Evolutionary conservation across 2,113 vertebrate genomes (phyloP), one percentile per base, ranked within the genome.

Genomic region (Aegithalos caudatus): DNA sequence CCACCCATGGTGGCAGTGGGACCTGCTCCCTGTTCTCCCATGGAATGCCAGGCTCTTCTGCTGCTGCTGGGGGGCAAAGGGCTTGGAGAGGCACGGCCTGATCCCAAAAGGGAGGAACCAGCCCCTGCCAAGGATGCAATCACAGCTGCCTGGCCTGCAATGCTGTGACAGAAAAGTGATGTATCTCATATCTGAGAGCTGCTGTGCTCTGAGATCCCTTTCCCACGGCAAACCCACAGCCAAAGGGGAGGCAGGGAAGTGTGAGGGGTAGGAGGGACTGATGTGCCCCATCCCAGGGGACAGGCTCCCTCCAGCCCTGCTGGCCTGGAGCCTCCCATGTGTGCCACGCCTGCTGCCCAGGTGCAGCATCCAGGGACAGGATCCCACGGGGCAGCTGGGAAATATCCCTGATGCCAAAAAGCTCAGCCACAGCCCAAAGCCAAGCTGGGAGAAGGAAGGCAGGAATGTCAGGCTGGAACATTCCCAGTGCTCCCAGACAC

Each of bases 291-390:
- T 27, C 6, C 33, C 66, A 58, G 61, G 31, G 33, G 14, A 37
- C 16, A 45, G 45, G 7, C 4, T 81, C 12, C 25, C 71, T 65
- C 50, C 9, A 5, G 11, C 58, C 20, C 27, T 22, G 53, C 23
- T 24, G 40, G 3, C 3, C 0, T 2, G 24, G 16, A 33, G 23
- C 17, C 14, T 45, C 16, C 73, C 7, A 1, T 0, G 1, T 7
- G 42, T 42, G n/a, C 21, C 3, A 2, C 2, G 38, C 51, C 40
- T 4, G 1, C 42, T 23, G 37, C 35, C 0, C 0, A 31, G 42
- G 9, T 8, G 33, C 44, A 53, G 31, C 3, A 0, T 3, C 31
- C 40, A 2, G 20, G 56, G 21, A 21, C 18, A 12, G 25, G 14
- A 57, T 13, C 24, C n/a, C 37, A 1, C 0, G n/a, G n/a, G 53